Percentiles rank a stretch among this genome's conserved stretches.
phyloP scores from a whole-genome alignment of 2,113 vertebrate species.

The Calidris pugnax region DNA sequence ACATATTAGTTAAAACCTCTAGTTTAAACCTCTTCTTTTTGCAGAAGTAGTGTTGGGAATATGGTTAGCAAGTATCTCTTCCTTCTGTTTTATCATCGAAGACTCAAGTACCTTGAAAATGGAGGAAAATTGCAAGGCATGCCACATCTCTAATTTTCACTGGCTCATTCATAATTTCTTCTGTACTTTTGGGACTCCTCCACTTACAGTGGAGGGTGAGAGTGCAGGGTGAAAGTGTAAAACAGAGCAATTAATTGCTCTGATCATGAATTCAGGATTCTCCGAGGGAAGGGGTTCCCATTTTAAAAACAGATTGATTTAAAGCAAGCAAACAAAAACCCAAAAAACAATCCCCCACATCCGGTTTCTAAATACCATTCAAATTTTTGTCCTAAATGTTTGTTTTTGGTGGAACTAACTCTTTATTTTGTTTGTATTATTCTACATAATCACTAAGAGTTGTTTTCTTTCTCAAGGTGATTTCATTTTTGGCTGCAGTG shows the following conservation, averaged over 20 bases:
- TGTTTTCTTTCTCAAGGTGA: conserved; percentile 78
- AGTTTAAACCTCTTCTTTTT: background rate
- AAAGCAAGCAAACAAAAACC: background rate
- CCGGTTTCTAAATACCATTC: background rate
- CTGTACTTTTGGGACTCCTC: background rate
- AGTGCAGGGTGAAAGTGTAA: background rate
- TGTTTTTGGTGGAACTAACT: background rate
- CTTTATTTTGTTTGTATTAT: background rate
- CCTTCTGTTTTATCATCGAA: background rate
- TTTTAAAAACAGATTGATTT: background rate
- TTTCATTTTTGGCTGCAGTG: conserved; percentile 92
- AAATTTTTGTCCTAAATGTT: background rate
- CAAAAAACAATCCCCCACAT: background rate
- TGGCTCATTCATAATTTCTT: background rate
- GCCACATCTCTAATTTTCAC: background rate
- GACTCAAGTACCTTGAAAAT: background rate
- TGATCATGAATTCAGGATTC: background rate
- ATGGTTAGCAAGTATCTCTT: background rate
- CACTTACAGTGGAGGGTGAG: background rate
- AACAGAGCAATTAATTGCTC: background rate
- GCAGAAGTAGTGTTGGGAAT: background rate
- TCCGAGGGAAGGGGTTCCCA: background rate
- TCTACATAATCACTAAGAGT: background rate
- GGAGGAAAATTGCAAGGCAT: background rate
- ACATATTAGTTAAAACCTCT: background rate